A percentile compares a stretch with the other conserved stretches of the same genome.
Evolutionary conservation across 1,140 invertebrate genomes (phyloP).

Genomic region (Telenomus remus): DNA sequence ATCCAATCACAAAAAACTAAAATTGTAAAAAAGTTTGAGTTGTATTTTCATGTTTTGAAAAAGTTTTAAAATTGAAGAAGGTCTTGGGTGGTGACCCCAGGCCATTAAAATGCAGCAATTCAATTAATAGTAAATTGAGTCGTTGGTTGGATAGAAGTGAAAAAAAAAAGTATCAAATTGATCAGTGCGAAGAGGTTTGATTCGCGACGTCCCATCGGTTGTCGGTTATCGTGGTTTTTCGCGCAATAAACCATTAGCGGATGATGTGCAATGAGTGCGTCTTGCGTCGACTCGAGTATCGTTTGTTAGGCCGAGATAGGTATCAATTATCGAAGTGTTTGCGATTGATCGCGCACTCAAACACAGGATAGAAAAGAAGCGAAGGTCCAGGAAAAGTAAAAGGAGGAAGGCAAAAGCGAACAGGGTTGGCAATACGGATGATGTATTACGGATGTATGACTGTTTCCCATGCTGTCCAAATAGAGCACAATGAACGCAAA

Average conservation of each 20-base stretch:
- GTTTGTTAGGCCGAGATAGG: conserved; percentile 54
- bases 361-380: conserved; percentile 41
- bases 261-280: conserved; percentile 36
- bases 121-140: too few relatives aligned
- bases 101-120: too few relatives aligned
- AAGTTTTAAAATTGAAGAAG: too few relatives aligned
- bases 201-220: too few relatives aligned
- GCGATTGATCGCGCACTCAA: conserved; percentile 49
- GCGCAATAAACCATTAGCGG: conserved; percentile 46
- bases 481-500: conserved; percentile 41
- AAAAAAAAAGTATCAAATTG: too few relatives aligned
- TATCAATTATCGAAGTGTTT: conserved; percentile 51
- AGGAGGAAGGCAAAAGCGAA: conserved; percentile 40
- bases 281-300: conserved; percentile 41
- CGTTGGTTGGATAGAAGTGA: too few relatives aligned
- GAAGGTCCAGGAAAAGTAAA: conserved; percentile 43
- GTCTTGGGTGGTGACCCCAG: too few relatives aligned
- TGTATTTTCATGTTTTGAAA: too few relatives aligned
- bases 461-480: conserved; percentile 60
- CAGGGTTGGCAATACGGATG: conserved; percentile 45
- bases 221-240: conserved; percentile 15
- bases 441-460: conserved; percentile 53
- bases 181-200: too few relatives aligned
- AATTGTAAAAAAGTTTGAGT: too few relatives aligned
- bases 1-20: too few relatives aligned